These are phyloP conservation scores for Drosophila takahashii DNA, from an alignment of 1,140 invertebrate species.

Conservation along the genomic window DNA sequence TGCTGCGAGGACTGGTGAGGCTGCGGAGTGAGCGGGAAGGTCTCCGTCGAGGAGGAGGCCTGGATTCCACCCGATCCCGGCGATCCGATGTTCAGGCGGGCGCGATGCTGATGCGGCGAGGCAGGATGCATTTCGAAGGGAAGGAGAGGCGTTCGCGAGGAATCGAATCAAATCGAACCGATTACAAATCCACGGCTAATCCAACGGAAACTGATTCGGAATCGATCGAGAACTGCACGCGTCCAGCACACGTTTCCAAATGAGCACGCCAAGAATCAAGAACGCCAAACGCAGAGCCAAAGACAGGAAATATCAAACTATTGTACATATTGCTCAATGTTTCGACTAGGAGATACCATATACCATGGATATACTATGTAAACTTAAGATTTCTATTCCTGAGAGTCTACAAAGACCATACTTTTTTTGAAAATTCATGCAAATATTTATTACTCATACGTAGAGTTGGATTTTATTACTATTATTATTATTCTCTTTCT, in stretches of 20 bases:
- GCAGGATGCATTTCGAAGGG: constrained; percentile 69
- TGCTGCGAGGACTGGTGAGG: constrained; percentile 58
- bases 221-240: constrained; percentile 65
- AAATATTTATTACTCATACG: no score
- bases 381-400: no score
- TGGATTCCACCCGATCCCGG: constrained; percentile 44
- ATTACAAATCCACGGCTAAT: constrained; percentile 6
- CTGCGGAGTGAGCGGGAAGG: constrained; percentile 56
- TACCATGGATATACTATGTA: no score
- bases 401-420: no score
- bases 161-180: constrained; percentile 1
- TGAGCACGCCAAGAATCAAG: constrained; percentile 44
- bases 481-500: no score
- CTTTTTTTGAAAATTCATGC: no score
- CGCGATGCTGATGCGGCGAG: constrained; percentile 73
- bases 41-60: constrained; percentile 45
- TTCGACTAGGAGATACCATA: constrained; percentile 17
- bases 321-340: not conserved
- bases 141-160: not conserved
- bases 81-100: constrained; percentile 55
- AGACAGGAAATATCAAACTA: constrained; percentile 13
- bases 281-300: constrained; percentile 12
- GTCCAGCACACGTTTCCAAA: constrained; percentile 71
- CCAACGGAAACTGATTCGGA: constrained; percentile 6
- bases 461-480: no score